Base-by-base conservation (phyloP, 2,888 invertebrate genomes). In the Scrobipalpa atriplicella region DNA sequence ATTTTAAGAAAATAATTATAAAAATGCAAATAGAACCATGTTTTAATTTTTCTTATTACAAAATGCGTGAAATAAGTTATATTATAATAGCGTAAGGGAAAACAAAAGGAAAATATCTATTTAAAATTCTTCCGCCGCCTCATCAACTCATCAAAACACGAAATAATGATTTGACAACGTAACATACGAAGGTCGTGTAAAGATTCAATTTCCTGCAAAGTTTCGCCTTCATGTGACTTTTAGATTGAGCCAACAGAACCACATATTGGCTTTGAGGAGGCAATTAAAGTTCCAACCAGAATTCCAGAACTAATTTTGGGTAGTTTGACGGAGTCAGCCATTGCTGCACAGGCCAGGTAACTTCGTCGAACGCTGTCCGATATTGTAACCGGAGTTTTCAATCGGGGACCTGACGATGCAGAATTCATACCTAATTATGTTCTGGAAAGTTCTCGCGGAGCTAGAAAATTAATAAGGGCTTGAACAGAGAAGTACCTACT, bases 201-300 rank as follows among this genome's bases (percentile, higher is more conserved):
- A 62, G 66, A 73, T 73, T 74, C 73, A 74, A 73, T 68, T 68
- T 68, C 71, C 69, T 70, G 69, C 70, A 68, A 78, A 78, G 73
- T 75, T 69, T 69, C 69, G 74, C 75, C 77, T 73, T 56, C 64
- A 56, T 39, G 70, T 71, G 78, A 82, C 81, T 83, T 83, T 86
- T 82, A 81, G 77, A 82, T 85, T 78, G 80, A 83, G 78, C 81
- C 78, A 84, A 82, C 85, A 79, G 78, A 76, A 79, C 78, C 84
- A 87, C 85, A 86, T 84, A 87, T 87, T 87, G 87, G 85, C 84
- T 85, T 80, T 83, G 86, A 87, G 83, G 79, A 89, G 87, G 85
- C 90, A 91, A 92, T 92, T 91, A 91, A 92, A 92, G 89, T 92
- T 92, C 89, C 88, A 88, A 87, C 86, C 86, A 81, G 81, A 87